Evolutionary conservation across 2,888 invertebrate genomes (phyloP).

Genomic region (Nomada ruficornis): DNA sequence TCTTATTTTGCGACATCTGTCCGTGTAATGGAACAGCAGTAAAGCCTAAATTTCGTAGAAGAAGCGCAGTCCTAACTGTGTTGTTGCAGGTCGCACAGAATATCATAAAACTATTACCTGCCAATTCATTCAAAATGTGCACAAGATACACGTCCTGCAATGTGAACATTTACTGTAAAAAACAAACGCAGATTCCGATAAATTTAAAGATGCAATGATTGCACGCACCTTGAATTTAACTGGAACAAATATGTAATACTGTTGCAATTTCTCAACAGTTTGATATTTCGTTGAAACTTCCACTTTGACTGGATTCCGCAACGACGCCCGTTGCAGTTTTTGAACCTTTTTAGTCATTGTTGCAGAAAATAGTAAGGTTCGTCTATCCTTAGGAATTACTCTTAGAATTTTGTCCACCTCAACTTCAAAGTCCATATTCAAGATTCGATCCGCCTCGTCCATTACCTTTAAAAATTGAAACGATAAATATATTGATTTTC

Average conservation of each 20-base stretch:
- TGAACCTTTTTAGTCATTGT: slow-evolving; percentile 99
- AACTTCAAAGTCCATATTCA: slow-evolving; percentile 99
- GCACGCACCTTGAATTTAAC: slow-evolving; percentile 94
- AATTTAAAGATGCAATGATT: not conserved
- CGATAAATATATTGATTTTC: not conserved
- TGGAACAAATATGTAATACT: slow-evolving; percentile 97
- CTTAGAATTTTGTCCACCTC: slow-evolving; percentile 98
- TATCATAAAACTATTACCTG: slow-evolving; percentile 98
- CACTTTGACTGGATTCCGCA: slow-evolving; percentile 97
- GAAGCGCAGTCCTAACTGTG: slow-evolving; percentile 94
- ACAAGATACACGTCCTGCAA: slow-evolving; percentile 97
- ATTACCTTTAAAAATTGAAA: slow-evolving; percentile 88
- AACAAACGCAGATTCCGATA: not conserved
- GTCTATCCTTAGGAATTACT: slow-evolving; percentile 95
- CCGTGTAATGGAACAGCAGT: slow-evolving; percentile 99
- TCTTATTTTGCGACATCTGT: slow-evolving; percentile 99
- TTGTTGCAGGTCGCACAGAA: slow-evolving; percentile 98
- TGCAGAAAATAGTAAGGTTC: slow-evolving; percentile 98
- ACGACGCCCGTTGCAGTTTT: slow-evolving; percentile 97
- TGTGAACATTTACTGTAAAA: slow-evolving; percentile 41
- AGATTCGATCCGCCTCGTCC: slow-evolving; percentile 99
- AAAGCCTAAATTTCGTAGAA: slow-evolving; percentile 95
- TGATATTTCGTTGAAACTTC: slow-evolving; percentile 99
- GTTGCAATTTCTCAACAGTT: slow-evolving; percentile 98
- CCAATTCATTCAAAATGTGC: slow-evolving; percentile 96